Evolutionary conservation across 2,888 invertebrate genomes (phyloP), one percentile per base, ranked within the genome.

Genomic region (Diplazon laetatorius): DNA sequence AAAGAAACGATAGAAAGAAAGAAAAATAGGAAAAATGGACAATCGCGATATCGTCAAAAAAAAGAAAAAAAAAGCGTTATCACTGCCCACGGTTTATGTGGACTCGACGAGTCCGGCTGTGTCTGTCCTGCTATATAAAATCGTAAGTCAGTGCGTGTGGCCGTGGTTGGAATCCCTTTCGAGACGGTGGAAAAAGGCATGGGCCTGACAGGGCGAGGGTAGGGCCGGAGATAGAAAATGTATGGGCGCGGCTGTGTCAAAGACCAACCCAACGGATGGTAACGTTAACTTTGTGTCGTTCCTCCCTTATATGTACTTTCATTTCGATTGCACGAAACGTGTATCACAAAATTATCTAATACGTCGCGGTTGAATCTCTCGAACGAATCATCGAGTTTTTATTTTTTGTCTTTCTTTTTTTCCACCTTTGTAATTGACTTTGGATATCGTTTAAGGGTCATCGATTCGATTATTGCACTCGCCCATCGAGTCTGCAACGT

Each of bases 211-310:
- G n/a, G n/a, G 37, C 85, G 82, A 85, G 85, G 88, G 87, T 86
- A 80, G 88, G 88, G 87, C 87, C 84, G 82, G 81, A 84, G 85
- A 85, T 85, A 84, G 85, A 82, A 70, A 65, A 79, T 22, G 68
- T 25, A 73, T 57, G 85, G 88, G 88, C 57, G 88, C 84, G 88
- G 85, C 76, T 25, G 14, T 25, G 52, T n/a, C 25, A n/a, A 1
- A n/a, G n/a, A n/a, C 52, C 22, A 52, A 52, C 25, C n/a, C 25
- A 25, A 52, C 25, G 68, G 42, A 22, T n/a, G 50, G 44, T n/a
- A n/a, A n/a, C 57, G 44, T 20, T 16, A 12, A 9, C 18, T 68
- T 55, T 55, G 2, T 30, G 55, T 68, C 39, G 22, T 55, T 55
- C 8, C 52, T 55, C 55, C 35, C 42, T 52, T 44, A 44, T n/a